These are phyloP conservation scores for Drosophila algonquin DNA, from an alignment of 2,888 invertebrate species.

Conservation along the genomic window DNA sequence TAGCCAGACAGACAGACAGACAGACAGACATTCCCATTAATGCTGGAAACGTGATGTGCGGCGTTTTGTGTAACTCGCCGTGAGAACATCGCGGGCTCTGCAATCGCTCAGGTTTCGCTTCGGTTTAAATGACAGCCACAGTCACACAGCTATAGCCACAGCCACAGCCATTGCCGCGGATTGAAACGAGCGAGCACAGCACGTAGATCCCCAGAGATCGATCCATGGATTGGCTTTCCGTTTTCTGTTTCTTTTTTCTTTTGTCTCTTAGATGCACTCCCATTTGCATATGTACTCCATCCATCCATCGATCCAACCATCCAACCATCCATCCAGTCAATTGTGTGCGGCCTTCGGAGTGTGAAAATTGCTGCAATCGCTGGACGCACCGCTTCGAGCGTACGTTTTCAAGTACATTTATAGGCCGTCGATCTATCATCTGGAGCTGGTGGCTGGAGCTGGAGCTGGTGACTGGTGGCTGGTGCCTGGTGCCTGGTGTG, in stretches of 20 bases:
- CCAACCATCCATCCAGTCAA: constrained; percentile 6
- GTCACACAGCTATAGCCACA: background rate
- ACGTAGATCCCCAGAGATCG: constrained; percentile 35
- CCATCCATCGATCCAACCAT: constrained; percentile 8
- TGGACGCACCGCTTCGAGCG: constrained; percentile 31
- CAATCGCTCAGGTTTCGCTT: constrained; percentile 63
- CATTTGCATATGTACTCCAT: constrained; percentile 41
- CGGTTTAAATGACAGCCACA: constrained; percentile 47
- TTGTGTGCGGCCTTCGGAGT: constrained; percentile 69
- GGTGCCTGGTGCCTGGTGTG: background rate
- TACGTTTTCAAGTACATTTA: constrained; percentile 27
- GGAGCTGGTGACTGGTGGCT: too few relatives aligned
- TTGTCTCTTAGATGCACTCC: constrained; percentile 27
- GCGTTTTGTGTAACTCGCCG: constrained; percentile 78
- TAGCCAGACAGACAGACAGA: background rate
- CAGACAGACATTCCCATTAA: constrained; percentile 48
- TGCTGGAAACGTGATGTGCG: constrained; percentile 74
- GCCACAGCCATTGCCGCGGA: constrained; percentile 5
- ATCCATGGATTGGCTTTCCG: constrained; percentile 29
- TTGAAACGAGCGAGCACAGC: constrained; percentile 23
- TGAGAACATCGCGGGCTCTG: constrained; percentile 66
- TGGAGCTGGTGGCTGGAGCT: background rate
- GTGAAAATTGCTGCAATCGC: constrained; percentile 72
- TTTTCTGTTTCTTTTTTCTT: constrained; percentile 15
- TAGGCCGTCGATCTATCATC: constrained; percentile 30